Percentiles rank a stretch among this genome's conserved stretches.
These are phyloP conservation scores for Drosophila fungiperda DNA, from an alignment of 2,888 invertebrate species.

Conservation along the genomic window DNA sequence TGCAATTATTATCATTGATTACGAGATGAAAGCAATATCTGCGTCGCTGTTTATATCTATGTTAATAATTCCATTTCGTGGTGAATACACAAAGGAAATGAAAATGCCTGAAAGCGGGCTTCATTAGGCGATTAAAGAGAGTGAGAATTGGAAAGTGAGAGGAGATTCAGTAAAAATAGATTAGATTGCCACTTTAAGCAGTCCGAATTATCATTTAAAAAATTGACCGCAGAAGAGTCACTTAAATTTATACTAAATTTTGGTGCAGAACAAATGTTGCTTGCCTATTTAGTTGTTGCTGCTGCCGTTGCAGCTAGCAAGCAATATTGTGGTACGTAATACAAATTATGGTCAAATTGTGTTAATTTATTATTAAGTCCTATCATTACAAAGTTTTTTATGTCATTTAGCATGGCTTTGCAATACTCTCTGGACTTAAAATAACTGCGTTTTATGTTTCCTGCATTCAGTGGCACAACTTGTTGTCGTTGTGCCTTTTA, in stretches of 20 bases:
- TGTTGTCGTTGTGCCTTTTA: neutral
- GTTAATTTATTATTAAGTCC: too few relatives aligned
- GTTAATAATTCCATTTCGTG: conserved; percentile 11
- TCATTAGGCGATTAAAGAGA: conserved; percentile 34
- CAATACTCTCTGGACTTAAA: too few relatives aligned
- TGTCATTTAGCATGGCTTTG: too few relatives aligned
- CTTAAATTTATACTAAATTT: neutral
- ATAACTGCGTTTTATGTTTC: neutral
- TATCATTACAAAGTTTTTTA: too few relatives aligned
- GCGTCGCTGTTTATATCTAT: neutral
- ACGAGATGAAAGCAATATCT: conserved; percentile 54
- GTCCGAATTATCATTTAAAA: neutral
- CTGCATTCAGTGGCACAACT: neutral
- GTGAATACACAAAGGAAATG: conserved; percentile 48
- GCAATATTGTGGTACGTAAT: too few relatives aligned
- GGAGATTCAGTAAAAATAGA: neutral
- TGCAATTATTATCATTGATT: conserved; percentile 67
- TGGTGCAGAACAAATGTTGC: neutral
- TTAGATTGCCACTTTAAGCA: neutral
- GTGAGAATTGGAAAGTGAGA: neutral
- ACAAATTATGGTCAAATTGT: too few relatives aligned
- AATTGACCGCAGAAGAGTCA: neutral
- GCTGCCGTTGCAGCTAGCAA: neutral
- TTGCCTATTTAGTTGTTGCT: neutral
- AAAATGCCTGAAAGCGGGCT: conserved; percentile 25